phyloP scores from a whole-genome alignment of 2,797 vertebrate species.

The Zenarchopterus dispar region DNA sequence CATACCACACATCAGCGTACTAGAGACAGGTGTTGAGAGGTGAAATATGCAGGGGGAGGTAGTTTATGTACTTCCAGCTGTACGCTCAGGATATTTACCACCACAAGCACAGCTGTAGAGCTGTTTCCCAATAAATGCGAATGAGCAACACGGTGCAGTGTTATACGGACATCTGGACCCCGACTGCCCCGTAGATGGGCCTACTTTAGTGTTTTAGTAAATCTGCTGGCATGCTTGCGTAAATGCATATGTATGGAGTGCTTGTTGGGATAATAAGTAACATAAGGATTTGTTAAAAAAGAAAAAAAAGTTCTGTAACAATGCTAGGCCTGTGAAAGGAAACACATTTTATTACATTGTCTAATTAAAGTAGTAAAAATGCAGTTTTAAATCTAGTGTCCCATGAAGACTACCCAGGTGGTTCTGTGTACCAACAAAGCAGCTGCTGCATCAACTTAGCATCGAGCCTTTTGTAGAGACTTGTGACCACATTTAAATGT shows the following conservation, averaged over 20 bases:
- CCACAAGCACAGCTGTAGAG: slow-evolving; percentile 9
- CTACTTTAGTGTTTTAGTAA: neutral
- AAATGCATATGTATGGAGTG: neutral
- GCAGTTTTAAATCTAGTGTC: no score
- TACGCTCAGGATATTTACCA: slow-evolving; percentile 8
- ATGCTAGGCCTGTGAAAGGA: no score
- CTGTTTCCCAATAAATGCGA: slow-evolving; percentile 2
- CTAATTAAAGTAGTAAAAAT: no score
- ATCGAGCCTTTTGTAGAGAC: no score
- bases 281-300: no score
- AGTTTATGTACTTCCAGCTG: slow-evolving; percentile 35
- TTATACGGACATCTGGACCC: slow-evolving; percentile 2
- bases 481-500: no score
- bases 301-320: no score
- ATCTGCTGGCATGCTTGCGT: neutral
- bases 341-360: no score
- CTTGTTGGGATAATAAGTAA: no score
- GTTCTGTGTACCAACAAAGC: no score
- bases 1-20: slow-evolving; percentile 11
- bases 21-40: slow-evolving; percentile 51
- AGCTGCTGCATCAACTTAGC: no score
- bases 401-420: no score
- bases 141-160: slow-evolving; percentile 10
- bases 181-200: neutral
- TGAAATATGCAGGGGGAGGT: slow-evolving; percentile 34